Evolutionary conservation across 2,797 vertebrate genomes (phyloP).

Genomic region (Octomys mimax): DNA sequence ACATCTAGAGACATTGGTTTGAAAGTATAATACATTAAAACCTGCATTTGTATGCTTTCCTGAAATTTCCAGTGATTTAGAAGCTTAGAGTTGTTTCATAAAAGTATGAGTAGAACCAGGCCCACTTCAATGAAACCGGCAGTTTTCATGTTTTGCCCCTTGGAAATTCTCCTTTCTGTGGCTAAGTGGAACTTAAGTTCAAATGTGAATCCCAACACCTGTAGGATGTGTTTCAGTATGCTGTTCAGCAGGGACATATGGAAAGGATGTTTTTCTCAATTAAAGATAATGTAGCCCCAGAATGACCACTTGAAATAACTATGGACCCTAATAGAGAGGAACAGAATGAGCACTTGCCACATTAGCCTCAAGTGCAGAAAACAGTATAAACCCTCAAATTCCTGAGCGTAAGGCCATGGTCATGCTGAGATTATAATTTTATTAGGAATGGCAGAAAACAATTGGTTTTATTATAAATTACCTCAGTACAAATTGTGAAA

Average conservation of each 20-base stretch:
- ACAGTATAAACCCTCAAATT: background rate
- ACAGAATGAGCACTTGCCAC: background rate
- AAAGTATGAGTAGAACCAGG: slow-evolving; percentile 27
- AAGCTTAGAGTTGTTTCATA: slow-evolving; percentile 44
- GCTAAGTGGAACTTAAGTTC: slow-evolving; percentile 18
- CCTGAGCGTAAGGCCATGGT: background rate
- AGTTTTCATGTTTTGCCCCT: slow-evolving; percentile 38
- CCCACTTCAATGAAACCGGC: slow-evolving; percentile 21
- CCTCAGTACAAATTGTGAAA: background rate
- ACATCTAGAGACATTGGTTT: slow-evolving; percentile 62
- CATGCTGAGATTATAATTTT: slow-evolving; percentile 8
- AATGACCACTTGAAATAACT: background rate
- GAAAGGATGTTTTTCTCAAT: slow-evolving; percentile 33
- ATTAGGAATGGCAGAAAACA: background rate
- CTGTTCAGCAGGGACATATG: background rate
- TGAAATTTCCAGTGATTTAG: slow-evolving; percentile 56
- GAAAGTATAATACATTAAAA: slow-evolving; percentile 67
- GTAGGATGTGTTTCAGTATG: background rate
- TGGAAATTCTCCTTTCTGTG: slow-evolving; percentile 49
- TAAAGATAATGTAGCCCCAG: slow-evolving; percentile 1
- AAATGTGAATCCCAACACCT: background rate
- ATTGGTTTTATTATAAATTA: slow-evolving; percentile 12
- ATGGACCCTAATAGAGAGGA: slow-evolving; percentile 19
- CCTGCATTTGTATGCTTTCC: slow-evolving; percentile 63
- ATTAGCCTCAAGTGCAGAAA: slow-evolving; percentile 37